Evolutionary conservation across 2,113 vertebrate genomes (phyloP).

Genomic region (Nothoprocta perdicaria): DNA sequence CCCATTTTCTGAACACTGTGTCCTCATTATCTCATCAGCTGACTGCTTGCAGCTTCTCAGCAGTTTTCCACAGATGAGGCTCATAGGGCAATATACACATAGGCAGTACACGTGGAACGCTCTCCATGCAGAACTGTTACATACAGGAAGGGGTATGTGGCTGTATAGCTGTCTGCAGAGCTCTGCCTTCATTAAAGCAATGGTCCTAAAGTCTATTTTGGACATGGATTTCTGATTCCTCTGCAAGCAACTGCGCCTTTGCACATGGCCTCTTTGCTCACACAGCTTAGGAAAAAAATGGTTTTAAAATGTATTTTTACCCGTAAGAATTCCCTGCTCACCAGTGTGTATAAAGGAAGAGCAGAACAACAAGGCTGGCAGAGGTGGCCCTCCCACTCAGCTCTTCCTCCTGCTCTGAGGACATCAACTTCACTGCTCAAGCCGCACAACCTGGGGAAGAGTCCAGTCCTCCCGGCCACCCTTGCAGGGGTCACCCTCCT

Average conservation of each 20-base stretch:
- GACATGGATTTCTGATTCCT: neutral
- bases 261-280: neutral
- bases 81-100: neutral
- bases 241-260: neutral
- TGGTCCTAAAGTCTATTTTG: neutral
- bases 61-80: conserved; percentile 23
- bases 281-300: neutral
- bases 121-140: conserved; percentile 11
- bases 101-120: neutral
- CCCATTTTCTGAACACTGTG: neutral
- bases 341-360: neutral
- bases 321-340: neutral
- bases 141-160: neutral
- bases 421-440: neutral
- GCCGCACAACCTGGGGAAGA: neutral
- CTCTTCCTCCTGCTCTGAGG: neutral
- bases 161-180: neutral
- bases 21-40: conserved; percentile 14
- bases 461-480: neutral
- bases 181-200: neutral
- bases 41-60: neutral
- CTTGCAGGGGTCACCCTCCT: neutral
- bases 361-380: neutral
- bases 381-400: conserved; percentile 4
- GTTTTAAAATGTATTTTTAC: neutral